Evolutionary conservation across 2,113 vertebrate genomes (phyloP).

Genomic region (Apaloderma vittatum): DNA sequence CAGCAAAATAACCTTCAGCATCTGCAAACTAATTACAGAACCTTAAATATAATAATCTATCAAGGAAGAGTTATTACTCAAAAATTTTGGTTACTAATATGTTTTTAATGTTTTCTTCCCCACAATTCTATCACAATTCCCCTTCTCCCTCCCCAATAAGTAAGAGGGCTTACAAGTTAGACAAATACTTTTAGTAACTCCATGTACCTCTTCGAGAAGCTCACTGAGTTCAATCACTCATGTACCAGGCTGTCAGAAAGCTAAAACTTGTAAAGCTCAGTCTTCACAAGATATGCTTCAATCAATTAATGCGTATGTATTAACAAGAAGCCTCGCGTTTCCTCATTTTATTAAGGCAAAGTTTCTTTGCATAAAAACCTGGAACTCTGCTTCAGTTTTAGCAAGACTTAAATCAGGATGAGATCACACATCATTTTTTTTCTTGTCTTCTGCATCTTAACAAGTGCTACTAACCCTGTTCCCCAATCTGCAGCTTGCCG

Average conservation of each 20-base stretch:
- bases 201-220: background rate
- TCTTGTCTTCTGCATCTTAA: background rate
- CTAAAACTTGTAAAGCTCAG: background rate
- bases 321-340: background rate
- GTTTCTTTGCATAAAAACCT: background rate
- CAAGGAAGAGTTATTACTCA: background rate
- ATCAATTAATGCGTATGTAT: background rate
- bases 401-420: background rate
- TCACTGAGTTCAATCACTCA: background rate
- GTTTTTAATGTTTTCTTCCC: background rate
- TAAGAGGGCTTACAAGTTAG: background rate
- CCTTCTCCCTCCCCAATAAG: background rate
- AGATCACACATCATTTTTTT: background rate
- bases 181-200: background rate
- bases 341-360: background rate
- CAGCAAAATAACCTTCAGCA: constrained; percentile 90
- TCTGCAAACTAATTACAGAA: constrained; percentile 88
- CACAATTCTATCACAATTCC: background rate
- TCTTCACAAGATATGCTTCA: background rate
- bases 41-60: background rate
- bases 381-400: background rate
- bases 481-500: background rate
- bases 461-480: background rate
- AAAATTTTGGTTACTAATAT: background rate
- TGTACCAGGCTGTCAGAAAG: background rate